Evolutionary conservation across 2,888 invertebrate genomes (phyloP).

Genomic region (Ceratothoa steindachneri): DNA sequence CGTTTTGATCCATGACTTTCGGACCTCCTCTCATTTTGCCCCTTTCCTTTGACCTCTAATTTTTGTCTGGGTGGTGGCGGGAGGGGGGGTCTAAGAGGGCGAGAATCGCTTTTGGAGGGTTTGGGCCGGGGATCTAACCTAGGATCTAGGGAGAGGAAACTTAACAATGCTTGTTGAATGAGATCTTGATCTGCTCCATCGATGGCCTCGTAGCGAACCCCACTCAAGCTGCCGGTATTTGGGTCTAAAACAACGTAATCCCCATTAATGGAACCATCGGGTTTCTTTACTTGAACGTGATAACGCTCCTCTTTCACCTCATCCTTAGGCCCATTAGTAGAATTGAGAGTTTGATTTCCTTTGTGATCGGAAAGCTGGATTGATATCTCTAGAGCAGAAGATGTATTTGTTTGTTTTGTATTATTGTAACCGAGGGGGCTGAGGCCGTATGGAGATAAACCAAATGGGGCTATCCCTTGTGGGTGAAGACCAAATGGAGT

Average conservation of each 20-base stretch:
- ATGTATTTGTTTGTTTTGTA: neutral
- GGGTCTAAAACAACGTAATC: constrained; percentile 23
- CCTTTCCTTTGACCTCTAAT: neutral
- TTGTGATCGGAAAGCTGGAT: neutral
- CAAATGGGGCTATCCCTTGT: constrained; percentile 13
- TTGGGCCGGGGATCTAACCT: neutral
- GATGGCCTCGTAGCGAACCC: constrained; percentile 17
- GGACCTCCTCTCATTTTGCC: no score
- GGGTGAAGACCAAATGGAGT: constrained; percentile 17
- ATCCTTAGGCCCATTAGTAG: neutral
- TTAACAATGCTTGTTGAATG: constrained; percentile 13
- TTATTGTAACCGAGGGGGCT: neutral
- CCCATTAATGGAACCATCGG: constrained; percentile 21
- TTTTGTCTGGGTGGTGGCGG: neutral
- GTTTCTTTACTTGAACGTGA: constrained; percentile 18
- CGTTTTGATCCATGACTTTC: no score
- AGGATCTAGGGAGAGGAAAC: constrained; percentile 17
- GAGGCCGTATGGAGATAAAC: constrained; percentile 11
- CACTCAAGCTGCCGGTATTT: constrained; percentile 14
- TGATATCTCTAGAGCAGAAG: neutral
- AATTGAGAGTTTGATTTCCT: neutral
- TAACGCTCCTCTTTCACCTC: constrained; percentile 9
- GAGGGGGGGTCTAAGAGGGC: no score
- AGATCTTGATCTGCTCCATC: constrained; percentile 12
- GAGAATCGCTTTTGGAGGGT: neutral